Percentiles rank a stretch among this genome's conserved stretches.
These are phyloP conservation scores for Saguinus midas DNA, from an alignment of 2,113 vertebrate species.

Conservation along the genomic window DNA sequence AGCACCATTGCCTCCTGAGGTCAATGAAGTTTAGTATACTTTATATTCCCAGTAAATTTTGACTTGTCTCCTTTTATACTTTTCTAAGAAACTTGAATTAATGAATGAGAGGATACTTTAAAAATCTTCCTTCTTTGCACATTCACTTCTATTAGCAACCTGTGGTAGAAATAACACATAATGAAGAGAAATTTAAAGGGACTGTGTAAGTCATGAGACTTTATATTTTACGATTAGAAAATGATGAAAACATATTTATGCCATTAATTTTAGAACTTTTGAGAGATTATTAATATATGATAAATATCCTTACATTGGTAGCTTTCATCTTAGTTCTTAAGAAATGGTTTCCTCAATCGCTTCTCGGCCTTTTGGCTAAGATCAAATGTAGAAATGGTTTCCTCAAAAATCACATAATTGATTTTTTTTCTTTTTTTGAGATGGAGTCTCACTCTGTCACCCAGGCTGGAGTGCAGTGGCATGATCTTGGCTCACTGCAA, in stretches of 20 bases:
- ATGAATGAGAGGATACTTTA: background rate
- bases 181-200: background rate
- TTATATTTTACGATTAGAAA: background rate
- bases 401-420: background rate
- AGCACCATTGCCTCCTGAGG: background rate
- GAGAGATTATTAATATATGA: background rate
- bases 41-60: conserved; percentile 54
- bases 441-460: too few relatives aligned
- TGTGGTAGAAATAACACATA: background rate
- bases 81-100: background rate
- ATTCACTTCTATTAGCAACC: background rate
- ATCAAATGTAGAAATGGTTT: background rate
- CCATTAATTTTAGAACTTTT: background rate
- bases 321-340: background rate
- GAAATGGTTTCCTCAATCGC: background rate
- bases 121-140: background rate
- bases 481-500: too few relatives aligned
- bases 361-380: too few relatives aligned
- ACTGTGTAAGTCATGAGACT: background rate
- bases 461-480: too few relatives aligned
- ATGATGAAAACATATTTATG: background rate
- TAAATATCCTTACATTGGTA: background rate
- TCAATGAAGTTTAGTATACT: conserved; percentile 26
- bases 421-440: background rate
- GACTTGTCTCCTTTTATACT: conserved; percentile 23